These are phyloP conservation scores for Phyto melanocephala DNA, from an alignment of 2,888 invertebrate genomes.

Conservation along the genomic window DNA sequence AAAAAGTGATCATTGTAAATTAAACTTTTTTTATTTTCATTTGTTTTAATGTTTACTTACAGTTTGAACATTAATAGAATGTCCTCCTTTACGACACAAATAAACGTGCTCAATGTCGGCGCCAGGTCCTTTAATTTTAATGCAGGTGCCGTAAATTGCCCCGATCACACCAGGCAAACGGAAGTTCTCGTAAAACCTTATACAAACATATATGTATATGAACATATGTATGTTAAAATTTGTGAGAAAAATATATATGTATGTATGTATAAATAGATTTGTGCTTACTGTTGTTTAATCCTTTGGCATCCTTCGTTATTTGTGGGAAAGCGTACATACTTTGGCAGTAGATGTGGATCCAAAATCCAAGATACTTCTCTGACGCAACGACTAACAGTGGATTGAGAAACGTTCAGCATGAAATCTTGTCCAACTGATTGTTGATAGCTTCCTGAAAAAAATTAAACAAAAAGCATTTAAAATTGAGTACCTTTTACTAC, in stretches of 20 bases:
- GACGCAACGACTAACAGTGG: slow-evolving; percentile 6
- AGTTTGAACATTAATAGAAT: slow-evolving; percentile 24
- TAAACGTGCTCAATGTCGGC: slow-evolving; percentile 6
- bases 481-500: too few species aligned
- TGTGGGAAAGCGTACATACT: slow-evolving; percentile 1
- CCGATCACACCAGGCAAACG: slow-evolving; percentile 14
- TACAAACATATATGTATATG: too few species aligned
- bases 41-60: not conserved
- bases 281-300: slow-evolving; percentile 7
- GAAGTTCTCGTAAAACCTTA: slow-evolving; percentile 15
- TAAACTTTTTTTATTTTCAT: not conserved
- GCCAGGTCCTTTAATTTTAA: slow-evolving; percentile 28
- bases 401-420: not conserved
- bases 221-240: not conserved
- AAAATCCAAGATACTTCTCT: not conserved
- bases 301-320: not conserved
- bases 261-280: too few species aligned
- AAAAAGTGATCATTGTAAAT: not conserved
- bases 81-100: slow-evolving; percentile 16
- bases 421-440: slow-evolving; percentile 19
- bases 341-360: slow-evolving; percentile 3
- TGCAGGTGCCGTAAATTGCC: slow-evolving; percentile 4
- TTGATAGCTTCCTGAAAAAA: slow-evolving; percentile 12
- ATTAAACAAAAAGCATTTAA: too few species aligned
- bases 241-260: too few species aligned